Evolutionary conservation across 2,113 vertebrate genomes (phyloP), one percentile per base, ranked within the genome.

Genomic region (Misgurnus mizolepis): DNA sequence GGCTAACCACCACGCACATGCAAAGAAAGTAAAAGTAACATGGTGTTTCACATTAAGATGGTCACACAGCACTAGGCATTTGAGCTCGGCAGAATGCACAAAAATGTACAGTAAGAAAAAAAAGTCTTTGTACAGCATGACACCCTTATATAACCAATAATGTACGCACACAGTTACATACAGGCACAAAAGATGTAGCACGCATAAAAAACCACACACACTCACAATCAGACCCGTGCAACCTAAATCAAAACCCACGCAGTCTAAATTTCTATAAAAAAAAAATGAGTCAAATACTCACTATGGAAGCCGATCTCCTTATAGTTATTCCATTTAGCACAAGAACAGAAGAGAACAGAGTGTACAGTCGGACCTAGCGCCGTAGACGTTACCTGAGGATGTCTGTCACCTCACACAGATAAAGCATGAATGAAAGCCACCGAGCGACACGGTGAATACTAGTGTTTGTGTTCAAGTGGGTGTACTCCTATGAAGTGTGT

Each of bases 391-490:
- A 80, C 80, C 82, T 53, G 49, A 71, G 72, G 49, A 58, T 34
- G 22, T 72, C 67, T 71, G 76, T 67, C 62, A 53, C 75, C 79
- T 78, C 79, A 79, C 80, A 82, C 71, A 58, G 77, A 77, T 76
- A 82, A 78, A 82, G 80, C 80, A 85, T 85, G 84, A 85, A 85
- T 85, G 84, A 80, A 73, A 85, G 77, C 73, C 80, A 82, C 84
- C 80, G 76, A 82, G 60, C 65, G 79, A 74, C 70, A 78, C 68
- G 77, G 68, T 62, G 81, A 75, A 83, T 85, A 83, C 74, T 79
- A 82, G 76, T 86, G 76, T 84, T 83, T 84, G 82, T 81, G 80
- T 77, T 76, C 84, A 80, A 82, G 85, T 86, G 85, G 82, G 82
- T 84, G 82, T 82, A 79, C 79, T 80, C 82, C 75, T 81, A 72